Base-by-base conservation (phyloP, 2,888 invertebrate genomes). In the Bhutanitis thaidina region DNA sequence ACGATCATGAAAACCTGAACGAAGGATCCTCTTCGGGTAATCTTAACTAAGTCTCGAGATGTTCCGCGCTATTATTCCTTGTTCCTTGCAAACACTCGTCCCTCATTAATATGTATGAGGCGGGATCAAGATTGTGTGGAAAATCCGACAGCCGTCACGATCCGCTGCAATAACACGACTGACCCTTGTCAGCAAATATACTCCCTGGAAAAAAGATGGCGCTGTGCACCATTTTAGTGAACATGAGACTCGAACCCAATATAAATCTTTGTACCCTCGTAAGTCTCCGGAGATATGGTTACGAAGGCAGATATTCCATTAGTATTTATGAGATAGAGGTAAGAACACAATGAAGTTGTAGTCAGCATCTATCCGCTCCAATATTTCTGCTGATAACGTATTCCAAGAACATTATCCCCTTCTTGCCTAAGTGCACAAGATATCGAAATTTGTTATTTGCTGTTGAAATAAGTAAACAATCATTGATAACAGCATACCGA, bases 171-270 rank as follows among this genome's bases (percentile, higher is more conserved):
- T 74, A 73, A 73, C 71, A 75, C 67, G 66, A 69, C 66, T 69
- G 72, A 80, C 81, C 83, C 80, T 64, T 78, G 82, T 85, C 83
- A 82, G 75, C 74, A 75, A 79, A 79, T 73, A 73, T 70, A 62
- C 65, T 61, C 60, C 62, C 59, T 61, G 57, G 57, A 67, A 68
- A 70, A 79, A 74, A 79, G 71, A 74, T 74, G 75, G 74, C 64
- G 71, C 57, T 75, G 67, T 67, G 64, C 69, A 73, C 66, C 76
- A 69, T 80, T 78, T 76, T 69, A 62, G 64, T 67, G 57, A 57
- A 67, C 69, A 65, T 68, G 67, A 71, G 65, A 65, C 60, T 67
- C 53, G 56, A 63, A 71, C 74, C 77, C 64, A 57, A 67, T 69
- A 81, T 83, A 83, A 78, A 83, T 83, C 77, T 69, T 60, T 52